Evolutionary conservation across 2,888 invertebrate genomes (phyloP).

Genomic region (Drosophila vallismaia): DNA sequence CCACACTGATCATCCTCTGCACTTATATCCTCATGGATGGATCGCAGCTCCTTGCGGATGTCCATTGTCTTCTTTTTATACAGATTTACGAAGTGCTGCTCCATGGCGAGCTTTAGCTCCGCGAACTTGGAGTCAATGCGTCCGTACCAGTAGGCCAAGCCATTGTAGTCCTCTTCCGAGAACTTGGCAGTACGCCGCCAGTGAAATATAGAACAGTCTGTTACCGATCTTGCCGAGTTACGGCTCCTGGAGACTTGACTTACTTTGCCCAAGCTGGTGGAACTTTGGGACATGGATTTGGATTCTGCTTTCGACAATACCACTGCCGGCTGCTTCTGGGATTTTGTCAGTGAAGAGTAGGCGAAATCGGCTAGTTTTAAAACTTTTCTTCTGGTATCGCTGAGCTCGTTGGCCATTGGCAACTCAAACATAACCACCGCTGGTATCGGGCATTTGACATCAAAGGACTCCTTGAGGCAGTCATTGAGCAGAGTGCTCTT

Average conservation of each 20-base stretch:
- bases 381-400: conserved; percentile 53
- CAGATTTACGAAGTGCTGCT: conserved; percentile 49
- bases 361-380: conserved; percentile 61
- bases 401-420: conserved; percentile 39
- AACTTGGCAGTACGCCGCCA: conserved; percentile 18
- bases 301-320: neutral
- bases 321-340: neutral
- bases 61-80: conserved; percentile 47
- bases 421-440: conserved; percentile 67
- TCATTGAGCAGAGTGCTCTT: conserved; percentile 59
- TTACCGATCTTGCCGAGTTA: neutral
- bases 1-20: conserved; percentile 38
- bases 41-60: conserved; percentile 51
- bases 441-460: conserved; percentile 30
- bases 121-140: conserved; percentile 60
- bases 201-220: neutral
- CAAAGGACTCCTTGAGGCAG: conserved; percentile 68
- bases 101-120: conserved; percentile 55
- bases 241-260: neutral
- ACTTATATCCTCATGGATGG: conserved; percentile 20
- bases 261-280: neutral
- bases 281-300: neutral
- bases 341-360: conserved; percentile 24
- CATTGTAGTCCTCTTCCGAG: conserved; percentile 51
- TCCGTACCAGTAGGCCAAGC: conserved; percentile 64